A percentile compares a stretch with the other conserved stretches of the same genome.
Evolutionary conservation across 2,888 invertebrate genomes (phyloP).

Genomic region (Apamea crenata): DNA sequence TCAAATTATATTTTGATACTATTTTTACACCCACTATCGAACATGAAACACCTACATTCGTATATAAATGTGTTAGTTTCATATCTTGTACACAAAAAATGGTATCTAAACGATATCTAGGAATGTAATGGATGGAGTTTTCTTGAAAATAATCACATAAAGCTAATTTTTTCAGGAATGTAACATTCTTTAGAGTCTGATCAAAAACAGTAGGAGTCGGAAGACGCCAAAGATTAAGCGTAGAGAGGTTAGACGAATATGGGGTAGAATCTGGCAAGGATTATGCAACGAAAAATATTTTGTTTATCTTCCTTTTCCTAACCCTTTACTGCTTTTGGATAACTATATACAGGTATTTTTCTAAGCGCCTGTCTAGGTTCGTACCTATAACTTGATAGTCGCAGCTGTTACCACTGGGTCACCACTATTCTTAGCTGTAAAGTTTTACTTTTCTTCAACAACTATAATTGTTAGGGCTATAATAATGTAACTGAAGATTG

Average conservation of each 20-base stretch:
- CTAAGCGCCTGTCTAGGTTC: no score
- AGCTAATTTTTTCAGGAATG: slow-evolving; percentile 84
- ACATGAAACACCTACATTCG: slow-evolving; percentile 1
- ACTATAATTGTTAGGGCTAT: no score
- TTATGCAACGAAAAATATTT: background rate
- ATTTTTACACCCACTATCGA: background rate
- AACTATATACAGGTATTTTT: no score
- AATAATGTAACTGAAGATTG: background rate
- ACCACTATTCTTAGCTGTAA: no score
- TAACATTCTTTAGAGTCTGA: slow-evolving; percentile 80
- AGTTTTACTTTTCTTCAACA: no score
- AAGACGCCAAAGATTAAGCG: slow-evolving; percentile 65
- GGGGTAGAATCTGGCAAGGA: background rate
- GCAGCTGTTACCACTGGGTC: no score
- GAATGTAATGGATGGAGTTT: slow-evolving; percentile 28
- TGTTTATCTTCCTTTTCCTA: background rate
- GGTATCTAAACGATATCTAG: slow-evolving; percentile 6
- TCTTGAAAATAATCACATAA: slow-evolving; percentile 70
- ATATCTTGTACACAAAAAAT: slow-evolving; percentile 6
- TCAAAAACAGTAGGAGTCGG: slow-evolving; percentile 77
- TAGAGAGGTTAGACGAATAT: slow-evolving; percentile 14
- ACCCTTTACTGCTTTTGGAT: background rate
- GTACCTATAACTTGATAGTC: no score
- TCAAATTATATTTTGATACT: background rate
- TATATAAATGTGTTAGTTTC: background rate